Evolutionary conservation across 2,888 invertebrate species (phyloP), one percentile per base, ranked within the genome.

Genomic region (Biston stratarius): DNA sequence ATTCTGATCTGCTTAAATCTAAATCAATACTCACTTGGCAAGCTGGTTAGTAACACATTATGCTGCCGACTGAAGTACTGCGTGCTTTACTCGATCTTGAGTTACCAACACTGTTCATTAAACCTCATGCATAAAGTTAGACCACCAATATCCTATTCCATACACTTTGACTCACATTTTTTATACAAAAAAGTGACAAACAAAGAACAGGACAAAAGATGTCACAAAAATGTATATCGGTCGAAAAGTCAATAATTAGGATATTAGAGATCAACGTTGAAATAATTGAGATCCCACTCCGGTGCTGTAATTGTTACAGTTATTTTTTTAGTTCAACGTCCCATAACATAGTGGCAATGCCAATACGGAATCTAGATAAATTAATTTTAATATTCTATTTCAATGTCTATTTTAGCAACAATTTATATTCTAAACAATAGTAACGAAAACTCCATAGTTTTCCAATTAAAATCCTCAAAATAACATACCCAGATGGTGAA

Each of bases 31-130:
- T 64, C 58, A 60, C 65, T 53, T 62, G 40, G 44, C 55, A 62
- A 62, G 48, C 62, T 59, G 65, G 64, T 65, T 65, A 67, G 65
- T 61, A 65, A 59, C 51, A 69, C 59, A 59, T 49, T 24, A 44
- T 42, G 33, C 44, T 49, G 58, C 59, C 47, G 52, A 45, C 60
- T 51, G 63, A 55, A 12, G 48, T 59, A 61, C 67, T 62, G 67
- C 62, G 67, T 65, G 62, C 65, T 36, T 33, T 14, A 40, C 47
- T 57, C 61, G 61, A 53, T 53, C 53, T 52, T 52, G 42, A 53
- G 38, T 34, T 42, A n/a, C 14, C 12, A 56, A 34, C 40, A 57
- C 33, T 36, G 8, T 38, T 59, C 8, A 52, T 5, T 36, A 65
- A 61, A 49, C 65, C n/a, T n/a, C 65, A 66, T 66, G 65, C 65